Conservation (phyloP, 2,888 invertebrate genomes). For the Julus scandinavius region DNA sequence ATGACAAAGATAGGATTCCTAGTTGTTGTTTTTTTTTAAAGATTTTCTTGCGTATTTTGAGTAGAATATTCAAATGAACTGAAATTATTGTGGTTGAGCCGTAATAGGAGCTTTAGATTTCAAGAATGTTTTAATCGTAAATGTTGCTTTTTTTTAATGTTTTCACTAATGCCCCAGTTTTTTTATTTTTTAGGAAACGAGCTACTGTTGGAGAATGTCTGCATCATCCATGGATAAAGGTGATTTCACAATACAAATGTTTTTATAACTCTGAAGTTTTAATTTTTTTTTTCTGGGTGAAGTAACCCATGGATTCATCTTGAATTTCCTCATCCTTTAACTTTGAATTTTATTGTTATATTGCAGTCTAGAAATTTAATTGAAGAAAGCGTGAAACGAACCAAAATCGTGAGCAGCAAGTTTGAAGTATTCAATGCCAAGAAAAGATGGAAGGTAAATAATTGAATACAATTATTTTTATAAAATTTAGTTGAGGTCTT, state of each 20-base stretch:
- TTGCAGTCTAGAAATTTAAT: constrained; percentile 40
- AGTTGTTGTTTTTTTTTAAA: too few relatives aligned
- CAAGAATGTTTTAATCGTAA: too few relatives aligned
- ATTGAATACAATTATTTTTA: constrained; percentile 1
- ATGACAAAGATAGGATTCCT: too few relatives aligned
- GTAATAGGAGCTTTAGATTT: too few relatives aligned
- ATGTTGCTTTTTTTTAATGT: background rate
- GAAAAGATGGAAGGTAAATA: constrained; percentile 68
- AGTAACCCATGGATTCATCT: background rate
- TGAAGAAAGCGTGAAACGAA: constrained; percentile 57
- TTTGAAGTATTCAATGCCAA: constrained; percentile 68
- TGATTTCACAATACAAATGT: constrained; percentile 59
- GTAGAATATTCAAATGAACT: too few relatives aligned
- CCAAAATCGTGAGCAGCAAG: constrained; percentile 66
- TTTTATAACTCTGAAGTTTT: background rate
- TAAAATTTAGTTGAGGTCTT: background rate
- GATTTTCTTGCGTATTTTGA: too few relatives aligned
- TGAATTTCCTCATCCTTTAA: constrained; percentile 29
- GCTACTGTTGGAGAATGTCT: constrained; percentile 72
- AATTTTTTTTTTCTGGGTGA: background rate
- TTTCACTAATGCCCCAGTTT: background rate
- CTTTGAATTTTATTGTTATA: constrained; percentile 21
- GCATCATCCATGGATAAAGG: constrained; percentile 74
- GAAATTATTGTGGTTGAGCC: too few relatives aligned
- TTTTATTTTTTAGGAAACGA: constrained; percentile 67